Evolutionary conservation across 2,888 invertebrate species (phyloP), one percentile per base, ranked within the genome.

Genomic region (Malacosoma neustria): DNA sequence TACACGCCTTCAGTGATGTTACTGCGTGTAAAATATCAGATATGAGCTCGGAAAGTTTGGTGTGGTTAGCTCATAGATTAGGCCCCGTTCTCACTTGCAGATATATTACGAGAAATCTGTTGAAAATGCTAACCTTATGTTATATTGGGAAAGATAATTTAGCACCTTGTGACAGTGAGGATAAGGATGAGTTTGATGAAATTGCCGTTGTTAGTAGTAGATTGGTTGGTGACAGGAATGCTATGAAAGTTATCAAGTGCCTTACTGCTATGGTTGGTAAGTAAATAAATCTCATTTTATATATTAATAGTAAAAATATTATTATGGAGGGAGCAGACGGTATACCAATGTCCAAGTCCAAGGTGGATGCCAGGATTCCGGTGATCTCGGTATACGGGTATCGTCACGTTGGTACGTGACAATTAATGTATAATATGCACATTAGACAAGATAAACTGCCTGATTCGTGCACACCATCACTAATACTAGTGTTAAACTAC

Each of bases 61-160:
- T 96, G 42, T 98, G 98, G 98, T 65, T 99, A 40, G 92, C 97
- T 0, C 95, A 97, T 76, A 90, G 97, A 45, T 80, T 99, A 11
- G 99, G 99, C 0, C 98, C 99, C 0, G 95, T 98, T 33, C 87
- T 99, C 13, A 96, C 97, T 0, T 96, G 98, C 30, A 91, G 95
- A 50, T 93, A 95, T 79, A 87, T 99, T 14, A 94, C 97, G 0
- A 89, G 95, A 41, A 98, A 98, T 84, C 87, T 99, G 46, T 85
- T 99, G 7, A 91, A 97, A 60, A 97, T 99, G 95, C 79, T 99
- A 36, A 95, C 97, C 0, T 76, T 98, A 2, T 99, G 98, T 72
- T 99, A 97, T 67, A 91, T 95, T 13, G 96, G 94, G 0, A 91
- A 90, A 57, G 94, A 94, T 46, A 94, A 93, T 66, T 77, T 94